phyloP scores from a whole-genome alignment of 2,113 vertebrate genomes.

The Nothocercus nigrocapillus region DNA sequence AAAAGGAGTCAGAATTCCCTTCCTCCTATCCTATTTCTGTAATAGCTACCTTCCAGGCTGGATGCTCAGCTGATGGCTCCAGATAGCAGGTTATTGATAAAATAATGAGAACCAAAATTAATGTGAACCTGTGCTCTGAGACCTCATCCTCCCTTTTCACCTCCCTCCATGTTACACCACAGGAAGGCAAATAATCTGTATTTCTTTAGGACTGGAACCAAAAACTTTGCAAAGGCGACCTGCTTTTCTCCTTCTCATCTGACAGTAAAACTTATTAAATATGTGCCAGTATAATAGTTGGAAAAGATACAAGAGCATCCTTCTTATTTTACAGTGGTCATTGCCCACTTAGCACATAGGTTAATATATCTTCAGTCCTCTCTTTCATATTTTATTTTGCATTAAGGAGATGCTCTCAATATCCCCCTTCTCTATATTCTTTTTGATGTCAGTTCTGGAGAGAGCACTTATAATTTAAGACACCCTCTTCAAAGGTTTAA shows the following conservation, averaged over 20 bases:
- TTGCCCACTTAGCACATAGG: not conserved
- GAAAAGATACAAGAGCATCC: not conserved
- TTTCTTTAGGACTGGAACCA: not conserved
- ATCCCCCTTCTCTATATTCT: not conserved
- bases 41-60: not conserved
- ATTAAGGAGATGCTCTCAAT: not conserved
- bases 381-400: not conserved
- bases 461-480: not conserved
- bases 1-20: not conserved
- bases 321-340: not conserved
- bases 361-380: not conserved
- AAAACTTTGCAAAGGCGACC: not conserved
- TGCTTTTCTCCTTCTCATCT: not conserved
- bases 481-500: not conserved
- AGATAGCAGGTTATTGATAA: not conserved
- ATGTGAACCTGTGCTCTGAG: not conserved
- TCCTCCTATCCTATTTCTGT: not conserved
- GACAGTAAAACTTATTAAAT: not conserved
- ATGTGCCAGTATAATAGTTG: not conserved
- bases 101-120: not conserved
- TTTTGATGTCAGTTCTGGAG: slow-evolving; percentile 12
- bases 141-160: not conserved
- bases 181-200: not conserved
- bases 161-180: not conserved
- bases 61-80: not conserved